Percentiles rank a stretch among this genome's conserved stretches.
Evolutionary conservation across 1,140 invertebrate species (phyloP).

Genomic region (Caerostris extrusa): DNA sequence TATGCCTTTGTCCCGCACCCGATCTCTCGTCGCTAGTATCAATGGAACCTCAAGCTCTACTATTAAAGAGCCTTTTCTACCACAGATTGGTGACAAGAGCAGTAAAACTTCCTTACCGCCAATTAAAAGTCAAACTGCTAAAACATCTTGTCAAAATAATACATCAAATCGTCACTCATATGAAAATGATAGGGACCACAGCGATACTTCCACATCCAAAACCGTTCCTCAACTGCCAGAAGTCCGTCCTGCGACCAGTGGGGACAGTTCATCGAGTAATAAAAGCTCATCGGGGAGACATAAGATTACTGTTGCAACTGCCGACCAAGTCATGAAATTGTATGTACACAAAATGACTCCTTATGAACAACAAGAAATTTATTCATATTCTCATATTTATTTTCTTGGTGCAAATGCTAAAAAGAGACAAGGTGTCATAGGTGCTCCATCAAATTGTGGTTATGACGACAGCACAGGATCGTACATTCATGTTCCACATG

Average conservation of each 20-base stretch:
- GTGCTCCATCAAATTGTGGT: conserved; percentile 92
- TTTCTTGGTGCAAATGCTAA: conserved; percentile 98
- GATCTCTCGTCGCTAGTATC: conserved; percentile 81
- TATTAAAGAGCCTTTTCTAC: conserved; percentile 78
- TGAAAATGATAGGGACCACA: conserved; percentile 59
- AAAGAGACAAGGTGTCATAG: conserved; percentile 93
- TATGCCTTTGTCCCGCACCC: conserved; percentile 82
- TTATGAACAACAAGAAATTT: conserved; percentile 97
- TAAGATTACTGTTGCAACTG: conserved; percentile 87
- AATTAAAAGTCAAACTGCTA: conserved; percentile 78
- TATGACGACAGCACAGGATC: conserved; percentile 99
- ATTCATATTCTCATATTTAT: conserved; percentile 95
- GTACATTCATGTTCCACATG: conserved; percentile 98
- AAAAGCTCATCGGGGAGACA: conserved; percentile 73
- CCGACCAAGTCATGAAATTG: conserved; percentile 95
- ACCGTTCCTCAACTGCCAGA: conserved; percentile 67
- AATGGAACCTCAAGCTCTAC: conserved; percentile 77
- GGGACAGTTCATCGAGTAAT: conserved; percentile 77
- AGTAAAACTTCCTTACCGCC: conserved; percentile 77
- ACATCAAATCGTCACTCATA: conserved; percentile 58
- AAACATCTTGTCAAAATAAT: conserved; percentile 69
- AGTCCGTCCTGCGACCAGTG: conserved; percentile 77
- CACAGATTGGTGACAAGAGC: conserved; percentile 78
- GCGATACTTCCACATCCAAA: conserved; percentile 53
- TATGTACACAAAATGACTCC: conserved; percentile 96